Evolutionary conservation across 2,888 invertebrate species (phyloP), one percentile per base, ranked within the genome.

Genomic region (Agrotis exclamationis): DNA sequence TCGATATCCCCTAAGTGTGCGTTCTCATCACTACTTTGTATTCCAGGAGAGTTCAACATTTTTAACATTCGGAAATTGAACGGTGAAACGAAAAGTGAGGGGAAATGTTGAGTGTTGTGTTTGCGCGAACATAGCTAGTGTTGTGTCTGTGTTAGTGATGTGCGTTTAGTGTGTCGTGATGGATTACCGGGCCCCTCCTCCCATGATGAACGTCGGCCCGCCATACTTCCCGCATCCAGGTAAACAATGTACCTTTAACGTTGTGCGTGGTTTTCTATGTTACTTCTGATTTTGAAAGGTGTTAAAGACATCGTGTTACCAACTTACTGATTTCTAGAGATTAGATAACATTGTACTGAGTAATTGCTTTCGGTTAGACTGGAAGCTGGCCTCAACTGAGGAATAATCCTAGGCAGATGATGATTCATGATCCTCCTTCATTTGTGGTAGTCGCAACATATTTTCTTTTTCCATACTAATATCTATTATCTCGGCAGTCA

Each of bases 181-280:
- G 96, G 96, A 96, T 86, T 96, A 96, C 87, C 93, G 96, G 56
- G 94, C 94, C 74, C 95, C 96, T 48, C 92, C 93, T 85, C 95
- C 96, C 74, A 87, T 91, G 88, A 89, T 92, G 90, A 93, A 89
- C 92, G 91, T 89, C 89, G 94, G 93, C 80, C 82, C 93, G 84
- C 93, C 94, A 71, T 95, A 93, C 94, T 95, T 92, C 86, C 92
- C 93, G 13, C 94, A 92, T 70, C 89, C 95, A 94, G 96, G 96
- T 96, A 93, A 89, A 87, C 70, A 63, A 11, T 65, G 22, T 45
- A 50, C 13, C 39, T 63, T 45, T 24, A 45, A n/a, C 22, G 67
- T 28, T 33, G 20, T 66, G 20, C 22, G 28, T 67, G 22, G 45
- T 50, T 65, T 50, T 50, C 3, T 6, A 44, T 5, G 16, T 39